phyloP scores from a whole-genome alignment of 2,888 invertebrate genomes.

The Tyria jacobaeae region DNA sequence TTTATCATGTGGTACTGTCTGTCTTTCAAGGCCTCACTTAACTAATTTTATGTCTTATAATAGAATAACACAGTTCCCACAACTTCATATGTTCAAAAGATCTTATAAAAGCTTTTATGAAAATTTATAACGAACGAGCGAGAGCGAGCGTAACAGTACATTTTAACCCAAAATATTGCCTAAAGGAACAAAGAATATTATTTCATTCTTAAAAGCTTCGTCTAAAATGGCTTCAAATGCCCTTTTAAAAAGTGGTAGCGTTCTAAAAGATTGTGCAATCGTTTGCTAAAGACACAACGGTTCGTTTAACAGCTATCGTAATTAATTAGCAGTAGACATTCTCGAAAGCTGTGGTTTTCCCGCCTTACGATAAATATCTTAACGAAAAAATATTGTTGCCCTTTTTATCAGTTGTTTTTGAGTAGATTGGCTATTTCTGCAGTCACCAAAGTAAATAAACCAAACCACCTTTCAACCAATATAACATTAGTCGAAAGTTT shows the following conservation, averaged over 20 bases:
- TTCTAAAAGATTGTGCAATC: conserved; percentile 48
- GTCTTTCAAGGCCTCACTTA: too few species aligned
- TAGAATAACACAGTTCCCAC: neutral
- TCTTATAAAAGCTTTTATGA: neutral
- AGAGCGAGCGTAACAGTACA: neutral
- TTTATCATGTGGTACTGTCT: too few species aligned
- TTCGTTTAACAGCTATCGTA: conserved; percentile 66
- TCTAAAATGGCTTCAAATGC: conserved; percentile 29
- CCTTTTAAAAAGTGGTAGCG: conserved; percentile 19
- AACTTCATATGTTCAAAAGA: neutral
- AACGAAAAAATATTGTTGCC: conserved; percentile 26
- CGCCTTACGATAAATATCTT: conserved; percentile 53
- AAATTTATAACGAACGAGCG: neutral
- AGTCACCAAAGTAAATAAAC: too few species aligned
- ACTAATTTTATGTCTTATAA: neutral
- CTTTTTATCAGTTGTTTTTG: conserved; percentile 16
- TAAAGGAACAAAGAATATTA: neutral
- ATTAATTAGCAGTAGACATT: conserved; percentile 63
- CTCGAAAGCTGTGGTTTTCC: conserved; percentile 46
- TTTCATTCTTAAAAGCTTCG: conserved; percentile 22
- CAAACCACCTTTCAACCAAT: too few species aligned
- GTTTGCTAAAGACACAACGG: conserved; percentile 55
- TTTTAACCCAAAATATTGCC: neutral
- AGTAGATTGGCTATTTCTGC: conserved; percentile 2
- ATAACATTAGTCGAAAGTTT: too few species aligned